A percentile compares a stretch with the other conserved stretches of the same genome.
These are phyloP conservation scores for Enteromius fasciolatus DNA, from an alignment of 2,797 vertebrate species.

Conservation along the genomic window DNA sequence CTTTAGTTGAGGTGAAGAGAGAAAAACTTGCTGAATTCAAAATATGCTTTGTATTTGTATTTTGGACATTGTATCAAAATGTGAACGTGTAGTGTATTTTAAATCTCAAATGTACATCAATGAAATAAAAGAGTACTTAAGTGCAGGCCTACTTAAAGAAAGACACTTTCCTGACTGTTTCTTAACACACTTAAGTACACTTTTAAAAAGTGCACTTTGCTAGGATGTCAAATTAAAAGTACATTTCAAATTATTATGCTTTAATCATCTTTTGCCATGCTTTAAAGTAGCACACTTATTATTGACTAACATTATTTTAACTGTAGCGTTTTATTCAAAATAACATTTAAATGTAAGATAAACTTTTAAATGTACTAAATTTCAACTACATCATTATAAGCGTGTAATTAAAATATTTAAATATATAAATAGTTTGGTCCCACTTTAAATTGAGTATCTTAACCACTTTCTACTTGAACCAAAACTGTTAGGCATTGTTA, in stretches of 20 bases:
- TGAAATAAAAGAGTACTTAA: background rate
- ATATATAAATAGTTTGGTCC: background rate
- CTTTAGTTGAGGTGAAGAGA: conserved; percentile 21
- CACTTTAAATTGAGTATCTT: background rate
- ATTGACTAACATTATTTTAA: background rate
- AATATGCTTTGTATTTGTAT: too few species aligned
- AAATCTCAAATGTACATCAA: background rate
- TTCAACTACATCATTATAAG: background rate
- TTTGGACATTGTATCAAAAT: background rate
- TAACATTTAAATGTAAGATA: background rate
- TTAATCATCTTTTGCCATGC: background rate
- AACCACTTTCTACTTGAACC: background rate
- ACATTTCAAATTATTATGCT: background rate
- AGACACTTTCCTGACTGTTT: background rate
- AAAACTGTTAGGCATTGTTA: background rate
- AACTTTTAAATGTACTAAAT: background rate
- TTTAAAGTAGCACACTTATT: background rate
- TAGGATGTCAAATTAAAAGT: background rate
- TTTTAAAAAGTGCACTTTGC: background rate
- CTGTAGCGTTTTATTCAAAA: background rate
- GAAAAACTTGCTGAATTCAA: background rate
- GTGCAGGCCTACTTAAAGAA: background rate
- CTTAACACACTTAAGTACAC: background rate
- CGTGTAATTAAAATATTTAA: background rate
- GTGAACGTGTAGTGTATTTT: background rate